Conservation (phyloP, 2,797 vertebrate genomes). For the Danionella dracula region DNA sequence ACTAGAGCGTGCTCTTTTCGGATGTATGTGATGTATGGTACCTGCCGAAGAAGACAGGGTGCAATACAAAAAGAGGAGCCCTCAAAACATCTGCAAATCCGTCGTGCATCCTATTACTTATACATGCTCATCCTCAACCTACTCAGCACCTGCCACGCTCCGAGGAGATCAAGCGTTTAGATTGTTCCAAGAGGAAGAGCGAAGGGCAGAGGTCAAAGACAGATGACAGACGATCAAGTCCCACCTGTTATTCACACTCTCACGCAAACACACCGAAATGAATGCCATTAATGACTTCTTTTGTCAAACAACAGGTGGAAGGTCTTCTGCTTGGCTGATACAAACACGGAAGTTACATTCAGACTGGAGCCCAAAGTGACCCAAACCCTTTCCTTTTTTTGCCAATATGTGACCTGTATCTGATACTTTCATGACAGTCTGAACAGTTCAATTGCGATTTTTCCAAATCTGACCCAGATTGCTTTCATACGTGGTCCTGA, state of each 20-base stretch:
- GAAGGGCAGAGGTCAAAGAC: constrained; percentile 23
- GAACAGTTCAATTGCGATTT: too few relatives aligned
- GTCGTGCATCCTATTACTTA: neutral
- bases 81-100: neutral
- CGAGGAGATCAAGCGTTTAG: constrained; percentile 10
- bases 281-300: neutral
- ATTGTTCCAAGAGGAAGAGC: constrained; percentile 24
- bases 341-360: too few relatives aligned
- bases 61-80: neutral
- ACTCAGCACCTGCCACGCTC: constrained; percentile 18
- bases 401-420: too few relatives aligned
- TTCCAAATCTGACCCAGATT: too few relatives aligned
- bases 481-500: too few relatives aligned
- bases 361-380: too few relatives aligned
- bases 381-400: too few relatives aligned
- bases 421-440: too few relatives aligned
- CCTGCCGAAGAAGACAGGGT: neutral
- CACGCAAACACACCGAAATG: constrained; percentile 14
- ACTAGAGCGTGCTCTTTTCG: neutral
- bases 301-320: neutral
- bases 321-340: too few relatives aligned
- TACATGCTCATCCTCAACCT: neutral
- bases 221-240: constrained; percentile 26
- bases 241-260: constrained; percentile 4
- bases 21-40: neutral